A percentile compares a stretch with the other conserved stretches of the same genome.
These are phyloP conservation scores for Caenorhabditis auriculariae DNA, from an alignment of 2,888 invertebrate species.

Conservation along the genomic window DNA sequence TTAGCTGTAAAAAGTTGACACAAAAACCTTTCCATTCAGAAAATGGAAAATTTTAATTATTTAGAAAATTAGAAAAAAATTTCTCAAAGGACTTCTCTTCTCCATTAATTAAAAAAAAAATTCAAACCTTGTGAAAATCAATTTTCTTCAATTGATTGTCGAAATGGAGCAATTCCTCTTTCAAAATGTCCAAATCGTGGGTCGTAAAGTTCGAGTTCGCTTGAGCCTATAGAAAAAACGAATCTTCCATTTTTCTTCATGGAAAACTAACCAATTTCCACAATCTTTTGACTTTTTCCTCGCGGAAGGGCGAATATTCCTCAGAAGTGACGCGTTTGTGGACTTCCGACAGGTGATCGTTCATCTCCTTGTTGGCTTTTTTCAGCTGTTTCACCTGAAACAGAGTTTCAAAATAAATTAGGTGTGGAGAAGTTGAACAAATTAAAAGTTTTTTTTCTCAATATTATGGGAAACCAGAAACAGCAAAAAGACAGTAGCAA, in stretches of 20 bases:
- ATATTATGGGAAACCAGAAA: no score
- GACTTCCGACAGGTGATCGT: constrained; percentile 26
- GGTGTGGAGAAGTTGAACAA: no score
- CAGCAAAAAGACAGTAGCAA: no score
- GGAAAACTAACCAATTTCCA: constrained; percentile 45
- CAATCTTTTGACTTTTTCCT: constrained; percentile 45
- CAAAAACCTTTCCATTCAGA: no score
- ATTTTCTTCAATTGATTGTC: constrained; percentile 50
- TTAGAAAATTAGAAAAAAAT: neutral
- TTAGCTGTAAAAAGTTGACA: no score
- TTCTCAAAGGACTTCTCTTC: neutral
- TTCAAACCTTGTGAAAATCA: constrained; percentile 41
- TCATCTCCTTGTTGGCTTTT: constrained; percentile 15
- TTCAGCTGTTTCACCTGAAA: constrained; percentile 17
- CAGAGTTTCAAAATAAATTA: no score
- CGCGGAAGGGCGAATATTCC: constrained; percentile 41
- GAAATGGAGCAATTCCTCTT: constrained; percentile 48
- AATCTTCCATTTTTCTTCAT: neutral
- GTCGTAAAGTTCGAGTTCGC: constrained; percentile 27
- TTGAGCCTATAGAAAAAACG: constrained; percentile 24
- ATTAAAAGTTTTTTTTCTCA: no score
- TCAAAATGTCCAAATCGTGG: constrained; percentile 28
- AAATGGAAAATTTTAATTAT: no score
- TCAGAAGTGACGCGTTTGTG: constrained; percentile 22
- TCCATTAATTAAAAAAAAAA: neutral